These are phyloP conservation scores for Sarcophaga peregrina DNA, from an alignment of 1,140 invertebrate genomes.

Conservation along the genomic window DNA sequence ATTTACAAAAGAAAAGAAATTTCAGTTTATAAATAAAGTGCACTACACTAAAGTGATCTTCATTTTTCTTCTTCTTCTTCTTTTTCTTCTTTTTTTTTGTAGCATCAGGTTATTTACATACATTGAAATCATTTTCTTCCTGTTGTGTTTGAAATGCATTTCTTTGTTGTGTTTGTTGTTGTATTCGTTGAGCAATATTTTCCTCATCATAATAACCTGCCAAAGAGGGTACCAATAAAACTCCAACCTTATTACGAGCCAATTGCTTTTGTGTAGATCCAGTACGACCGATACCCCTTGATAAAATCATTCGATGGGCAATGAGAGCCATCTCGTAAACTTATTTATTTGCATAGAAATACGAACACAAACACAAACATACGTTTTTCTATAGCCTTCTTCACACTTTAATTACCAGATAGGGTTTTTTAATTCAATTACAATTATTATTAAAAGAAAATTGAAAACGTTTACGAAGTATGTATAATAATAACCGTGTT, in stretches of 20 bases:
- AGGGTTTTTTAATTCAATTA: too few species aligned
- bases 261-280: constrained; percentile 50
- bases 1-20: too few species aligned
- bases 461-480: too few species aligned
- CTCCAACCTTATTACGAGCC: constrained; percentile 60
- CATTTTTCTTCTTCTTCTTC: too few species aligned
- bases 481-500: too few species aligned
- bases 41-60: too few species aligned
- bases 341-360: neutral
- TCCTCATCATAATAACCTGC: neutral
- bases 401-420: too few species aligned
- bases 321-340: constrained; percentile 57
- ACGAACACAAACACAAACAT: too few species aligned
- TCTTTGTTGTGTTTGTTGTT: neutral
- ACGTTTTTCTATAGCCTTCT: too few species aligned
- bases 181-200: neutral
- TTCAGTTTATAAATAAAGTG: too few species aligned
- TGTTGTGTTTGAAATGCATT: neutral
- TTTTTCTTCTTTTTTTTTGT: too few species aligned
- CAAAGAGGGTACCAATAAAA: constrained; percentile 55
- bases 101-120: neutral
- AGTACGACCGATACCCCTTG: constrained; percentile 50
- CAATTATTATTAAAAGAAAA: too few species aligned
- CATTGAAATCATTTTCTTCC: neutral
- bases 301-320: constrained; percentile 63